Base-by-base conservation (phyloP, 2,888 invertebrate genomes). In the Papilio demoleus region DNA sequence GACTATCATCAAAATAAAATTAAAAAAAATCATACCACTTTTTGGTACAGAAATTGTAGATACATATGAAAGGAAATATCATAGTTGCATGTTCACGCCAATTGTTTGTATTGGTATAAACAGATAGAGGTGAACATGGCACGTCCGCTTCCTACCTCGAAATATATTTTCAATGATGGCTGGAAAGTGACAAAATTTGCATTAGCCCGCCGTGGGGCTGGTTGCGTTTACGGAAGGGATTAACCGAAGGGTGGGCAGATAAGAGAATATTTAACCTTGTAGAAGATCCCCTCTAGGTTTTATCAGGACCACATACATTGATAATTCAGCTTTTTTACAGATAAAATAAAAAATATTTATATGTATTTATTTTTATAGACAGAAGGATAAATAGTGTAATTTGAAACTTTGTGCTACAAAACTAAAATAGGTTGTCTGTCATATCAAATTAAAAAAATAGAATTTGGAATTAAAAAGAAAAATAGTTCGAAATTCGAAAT, bases 141-240 rank as follows among this genome's bases (percentile, higher is more conserved):
- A 60, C 40, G 40, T 67, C 66, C 66, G 67, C 61, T 63, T 59
- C 45, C 70, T 63, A 67, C 40, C 59, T 38, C 59, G 50, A 38
- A 58, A 6, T 50, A 83, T 82, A 84, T 82, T 81, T 78, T 81
- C 84, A 86, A 85, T 84, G 85, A 76, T 80, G 81, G 76, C 71
- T 73, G 67, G 74, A 77, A 75, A 80, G 50, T 81, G 76, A 70
- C 77, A 72, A 77, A 78, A 76, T 80, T 80, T 76, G 79, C 79
- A 79, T 80, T 79, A 71, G 66, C 71, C 70, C 70, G 40, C 68
- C 65, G 59, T 65, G 63, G 65, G 71, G 70, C 65, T 74, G 72
- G 61, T 85, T 84, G 83, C 82, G 77, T 87, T 82, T 85, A 79
- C 79, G 80, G 80, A 78, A 70, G 76, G 80, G 79, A 82, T 84